Base-by-base conservation (phyloP, 2,113 vertebrate genomes). In the Anoplopoma fimbria region DNA sequence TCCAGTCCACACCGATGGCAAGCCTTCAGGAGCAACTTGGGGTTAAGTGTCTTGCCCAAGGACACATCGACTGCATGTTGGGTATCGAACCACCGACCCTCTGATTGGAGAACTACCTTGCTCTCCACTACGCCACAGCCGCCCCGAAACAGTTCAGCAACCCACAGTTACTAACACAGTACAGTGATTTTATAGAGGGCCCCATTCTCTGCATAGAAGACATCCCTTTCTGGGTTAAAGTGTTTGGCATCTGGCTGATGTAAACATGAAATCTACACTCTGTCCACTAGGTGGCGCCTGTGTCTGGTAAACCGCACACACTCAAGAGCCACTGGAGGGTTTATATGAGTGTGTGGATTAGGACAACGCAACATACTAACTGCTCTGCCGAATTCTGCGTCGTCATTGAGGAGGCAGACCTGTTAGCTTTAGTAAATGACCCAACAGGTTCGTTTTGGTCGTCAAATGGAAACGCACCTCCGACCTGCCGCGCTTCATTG, bases 241-340 rank as follows among this genome's bases (percentile, higher is more conserved):
- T 8, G 38, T 10, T 38, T 10, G 38, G 38, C 42, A 4, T 17
- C 42, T 23, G 47, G 47, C 47, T 51, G 19, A 19, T 51, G 47
- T 6, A 23, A 4, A 51, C 19, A 23, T 51, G 19, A 8, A 7
- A 7, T 51, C 47, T 21, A 6, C 53, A 5, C 23, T 77, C 23
- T 73, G 63, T 21, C 89, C 92, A 70, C 87, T 77, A 53, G 83
- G 81, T 82, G 92, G 74, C 23, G 90, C 92, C 74, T 69, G 40
- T 25, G 80, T 75, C 62, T 70, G 79, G 25, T n/a, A 14, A 57
- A 65, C 21, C 25, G 15, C 53, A 40, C 33, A 65, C 49, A 45
- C 45, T 21, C 5, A 6, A 42, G 71, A 65, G 25, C n/a, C n/a
- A 10, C 55, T 31, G 53, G 38, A 67, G 25, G 25, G 29, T 5